Conservation (phyloP, 2,113 vertebrate genomes). For the Thalassoma bifasciatum region DNA sequence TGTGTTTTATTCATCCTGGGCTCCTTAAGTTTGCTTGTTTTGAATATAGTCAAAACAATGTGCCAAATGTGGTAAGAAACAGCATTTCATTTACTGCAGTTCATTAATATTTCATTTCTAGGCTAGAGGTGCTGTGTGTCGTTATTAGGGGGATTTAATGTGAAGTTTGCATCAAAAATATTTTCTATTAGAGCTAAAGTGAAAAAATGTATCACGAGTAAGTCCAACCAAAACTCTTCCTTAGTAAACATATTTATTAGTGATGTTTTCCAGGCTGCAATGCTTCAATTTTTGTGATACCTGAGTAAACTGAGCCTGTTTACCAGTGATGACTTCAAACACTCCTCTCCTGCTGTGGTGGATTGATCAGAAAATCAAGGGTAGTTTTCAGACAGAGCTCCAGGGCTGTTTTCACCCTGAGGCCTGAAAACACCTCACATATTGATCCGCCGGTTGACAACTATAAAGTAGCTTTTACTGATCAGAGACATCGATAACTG, state of each 20-base stretch:
- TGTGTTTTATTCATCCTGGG: no score
- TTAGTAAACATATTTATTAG: not conserved
- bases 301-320: not conserved
- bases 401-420: not conserved
- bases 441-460: slow-evolving; percentile 49
- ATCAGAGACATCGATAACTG: slow-evolving; percentile 57
- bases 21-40: no score
- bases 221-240: no score
- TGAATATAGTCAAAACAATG: no score
- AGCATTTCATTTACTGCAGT: no score
- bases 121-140: no score
- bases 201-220: no score
- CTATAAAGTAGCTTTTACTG: slow-evolving; percentile 44
- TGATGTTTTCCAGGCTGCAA: not conserved
- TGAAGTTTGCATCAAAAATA: no score
- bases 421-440: slow-evolving; percentile 25
- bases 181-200: no score
- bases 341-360: not conserved
- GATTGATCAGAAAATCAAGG: slow-evolving; percentile 50
- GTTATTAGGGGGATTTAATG: no score
- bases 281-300: slow-evolving; percentile 8
- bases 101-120: no score
- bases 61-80: no score
- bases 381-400: slow-evolving; percentile 19
- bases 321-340: not conserved